Conservation (phyloP, 2,113 vertebrate species). For the Speoplatyrhinus poulsoni region DNA sequence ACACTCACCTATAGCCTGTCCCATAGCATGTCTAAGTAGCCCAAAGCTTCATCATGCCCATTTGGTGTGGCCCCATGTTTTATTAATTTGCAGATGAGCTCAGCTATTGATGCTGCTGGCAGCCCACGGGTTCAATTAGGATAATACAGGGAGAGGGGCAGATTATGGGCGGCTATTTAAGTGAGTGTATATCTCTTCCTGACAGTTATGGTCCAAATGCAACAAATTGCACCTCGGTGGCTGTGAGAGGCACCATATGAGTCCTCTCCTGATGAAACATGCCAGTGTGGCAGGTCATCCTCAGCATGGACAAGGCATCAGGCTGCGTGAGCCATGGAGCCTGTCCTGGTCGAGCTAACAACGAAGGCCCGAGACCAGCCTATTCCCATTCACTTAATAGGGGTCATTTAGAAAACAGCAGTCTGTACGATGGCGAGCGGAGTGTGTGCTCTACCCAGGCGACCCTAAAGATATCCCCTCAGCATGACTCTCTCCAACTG, state of each 20-base stretch:
- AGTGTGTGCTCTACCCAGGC: slow-evolving; percentile 52
- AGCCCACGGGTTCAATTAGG: slow-evolving; percentile 80
- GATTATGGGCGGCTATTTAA: slow-evolving; percentile 77
- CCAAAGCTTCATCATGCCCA: slow-evolving; percentile 68
- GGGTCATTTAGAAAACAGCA: slow-evolving; percentile 64
- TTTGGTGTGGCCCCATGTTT: slow-evolving; percentile 74
- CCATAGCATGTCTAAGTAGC: slow-evolving; percentile 75
- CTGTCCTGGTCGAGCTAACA: slow-evolving; percentile 43
- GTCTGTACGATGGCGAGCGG: slow-evolving; percentile 40
- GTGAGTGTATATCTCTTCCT: slow-evolving; percentile 77
- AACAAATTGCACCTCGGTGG: slow-evolving; percentile 76
- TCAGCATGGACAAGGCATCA: slow-evolving; percentile 39
- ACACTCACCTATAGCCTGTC: slow-evolving; percentile 62
- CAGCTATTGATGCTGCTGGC: slow-evolving; percentile 76
- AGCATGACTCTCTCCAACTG: slow-evolving; percentile 48
- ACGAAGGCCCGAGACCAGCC: slow-evolving; percentile 37
- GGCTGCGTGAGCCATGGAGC: slow-evolving; percentile 47
- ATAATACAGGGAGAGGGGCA: slow-evolving; percentile 77
- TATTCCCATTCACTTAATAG: slow-evolving; percentile 58
- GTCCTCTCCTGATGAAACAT: slow-evolving; percentile 60
- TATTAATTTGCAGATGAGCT: slow-evolving; percentile 82
- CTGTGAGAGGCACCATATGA: slow-evolving; percentile 57
- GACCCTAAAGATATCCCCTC: slow-evolving; percentile 53
- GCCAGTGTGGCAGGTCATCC: slow-evolving; percentile 52
- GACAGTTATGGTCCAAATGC: slow-evolving; percentile 80